Evolutionary conservation across 2,888 invertebrate species (phyloP), one percentile per base, ranked within the genome.

Genomic region (Andrena bucephala): DNA sequence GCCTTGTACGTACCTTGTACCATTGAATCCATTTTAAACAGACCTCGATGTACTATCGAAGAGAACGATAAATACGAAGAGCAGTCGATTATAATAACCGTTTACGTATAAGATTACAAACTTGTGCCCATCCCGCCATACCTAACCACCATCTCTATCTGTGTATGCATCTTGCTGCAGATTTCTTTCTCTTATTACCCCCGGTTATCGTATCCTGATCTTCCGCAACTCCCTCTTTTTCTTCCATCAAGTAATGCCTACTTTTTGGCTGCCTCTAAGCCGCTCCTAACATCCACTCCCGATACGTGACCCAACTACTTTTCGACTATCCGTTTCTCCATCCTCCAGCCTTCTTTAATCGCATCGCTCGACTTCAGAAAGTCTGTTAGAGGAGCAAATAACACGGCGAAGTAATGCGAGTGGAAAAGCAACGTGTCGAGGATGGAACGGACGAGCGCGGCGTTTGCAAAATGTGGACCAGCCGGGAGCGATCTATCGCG

Each of bases 101-200:
- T 57, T 57, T 57, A 57, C 57, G 27, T 57, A 13, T 27, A 57
- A 57, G 27, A 57, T 57, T 57, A 57, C 24, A 57, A 57, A 57
- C 57, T 57, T 24, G 57, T 24, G 10, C 24, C 57, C 27, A 57
- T 57, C 27, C 10, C 10, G 24, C 8, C 10, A 57, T 24, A 57
- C 27, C 13, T 57, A 10, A 57, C 54, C 27, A 27, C 20, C 57
- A 57, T 57, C 57, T 57, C 8, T 57, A 57, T 27, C 57, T 57
- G 24, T 57, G 20, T 57, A 27, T 57, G 57, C 57, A 57, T 57
- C 57, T 57, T 57, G 24, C 24, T 13, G 0, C 4, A 13, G 10
- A 24, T 27, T 27, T 57, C 24, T 57, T 57, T 57, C 57, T 57
- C 24, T 57, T 27, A 27, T 57, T 57, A 24, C 57, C 20, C 27